These are phyloP conservation scores for Dyspetes luteomarginatus DNA, from an alignment of 2,888 invertebrate species.

Conservation along the genomic window DNA sequence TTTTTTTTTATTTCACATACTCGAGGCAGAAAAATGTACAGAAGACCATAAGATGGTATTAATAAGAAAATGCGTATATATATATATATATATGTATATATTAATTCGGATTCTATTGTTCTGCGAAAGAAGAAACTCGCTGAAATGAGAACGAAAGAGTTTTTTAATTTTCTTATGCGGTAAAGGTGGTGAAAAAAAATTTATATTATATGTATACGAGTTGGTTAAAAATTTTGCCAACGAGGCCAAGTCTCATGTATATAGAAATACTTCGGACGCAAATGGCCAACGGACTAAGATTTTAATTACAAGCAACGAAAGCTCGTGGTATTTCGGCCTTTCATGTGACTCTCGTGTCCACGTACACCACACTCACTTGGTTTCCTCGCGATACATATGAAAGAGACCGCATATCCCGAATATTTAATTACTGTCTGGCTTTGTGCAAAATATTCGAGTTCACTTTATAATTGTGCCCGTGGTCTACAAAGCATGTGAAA, in stretches of 20 bases:
- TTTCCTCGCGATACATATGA: constrained; percentile 37
- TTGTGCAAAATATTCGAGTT: constrained; percentile 44
- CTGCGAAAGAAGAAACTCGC: too few species aligned
- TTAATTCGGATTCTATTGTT: too few species aligned
- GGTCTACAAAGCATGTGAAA: constrained; percentile 30
- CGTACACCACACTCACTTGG: not conserved
- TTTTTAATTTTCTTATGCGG: constrained; percentile 55
- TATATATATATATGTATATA: too few species aligned
- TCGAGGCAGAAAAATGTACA: not conserved
- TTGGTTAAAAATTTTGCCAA: constrained; percentile 19
- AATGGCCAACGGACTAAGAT: constrained; percentile 59
- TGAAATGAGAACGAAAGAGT: not conserved
- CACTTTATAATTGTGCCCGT: constrained; percentile 20
- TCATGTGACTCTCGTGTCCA: constrained; percentile 17
- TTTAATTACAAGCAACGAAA: constrained; percentile 67
- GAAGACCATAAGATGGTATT: not conserved
- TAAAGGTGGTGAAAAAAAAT: constrained; percentile 47
- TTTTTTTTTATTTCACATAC: not conserved
- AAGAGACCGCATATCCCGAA: constrained; percentile 52
- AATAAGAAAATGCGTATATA: not conserved
- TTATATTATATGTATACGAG: too few species aligned
- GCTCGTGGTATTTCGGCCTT: constrained; percentile 42
- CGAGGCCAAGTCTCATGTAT: constrained; percentile 36
- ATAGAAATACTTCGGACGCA: constrained; percentile 35
- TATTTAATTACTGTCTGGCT: constrained; percentile 67